Conservation (phyloP, 2,888 invertebrate species). For the Calameuta filiformis region DNA sequence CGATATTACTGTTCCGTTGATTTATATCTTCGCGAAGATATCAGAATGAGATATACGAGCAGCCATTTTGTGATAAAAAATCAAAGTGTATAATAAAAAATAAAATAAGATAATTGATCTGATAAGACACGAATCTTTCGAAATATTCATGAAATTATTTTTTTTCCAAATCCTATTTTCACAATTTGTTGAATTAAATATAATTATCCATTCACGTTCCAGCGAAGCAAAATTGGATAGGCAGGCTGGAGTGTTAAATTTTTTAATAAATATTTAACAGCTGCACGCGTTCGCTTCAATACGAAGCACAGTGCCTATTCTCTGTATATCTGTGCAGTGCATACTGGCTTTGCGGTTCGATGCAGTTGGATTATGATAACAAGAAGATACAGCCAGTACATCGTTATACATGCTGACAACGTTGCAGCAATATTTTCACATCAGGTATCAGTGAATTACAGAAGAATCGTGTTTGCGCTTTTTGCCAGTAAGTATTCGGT, state of each 20-base stretch:
- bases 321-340: neutral
- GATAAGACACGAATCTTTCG: neutral
- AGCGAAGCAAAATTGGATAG: neutral
- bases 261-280: neutral
- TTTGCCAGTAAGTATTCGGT: neutral
- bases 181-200: accelerated
- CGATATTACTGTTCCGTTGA: neutral
- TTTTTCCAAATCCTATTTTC: neutral
- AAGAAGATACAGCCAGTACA: neutral
- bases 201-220: too few species aligned
- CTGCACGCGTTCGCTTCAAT: neutral
- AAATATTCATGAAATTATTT: neutral
- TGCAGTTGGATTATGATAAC: neutral
- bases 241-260: neutral
- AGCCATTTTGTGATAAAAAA: neutral
- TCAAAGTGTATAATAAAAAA: neutral
- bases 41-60: neutral
- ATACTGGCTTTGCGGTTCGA: neutral
- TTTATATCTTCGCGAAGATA: neutral
- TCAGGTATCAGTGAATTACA: neutral
- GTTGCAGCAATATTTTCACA: neutral
- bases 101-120: too few species aligned
- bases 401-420: neutral
- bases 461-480: neutral
- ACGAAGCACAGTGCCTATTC: neutral